Evolutionary conservation across 2,888 invertebrate genomes (phyloP), one percentile per base, ranked within the genome.

Genomic region (Schrankia costaestrigalis): DNA sequence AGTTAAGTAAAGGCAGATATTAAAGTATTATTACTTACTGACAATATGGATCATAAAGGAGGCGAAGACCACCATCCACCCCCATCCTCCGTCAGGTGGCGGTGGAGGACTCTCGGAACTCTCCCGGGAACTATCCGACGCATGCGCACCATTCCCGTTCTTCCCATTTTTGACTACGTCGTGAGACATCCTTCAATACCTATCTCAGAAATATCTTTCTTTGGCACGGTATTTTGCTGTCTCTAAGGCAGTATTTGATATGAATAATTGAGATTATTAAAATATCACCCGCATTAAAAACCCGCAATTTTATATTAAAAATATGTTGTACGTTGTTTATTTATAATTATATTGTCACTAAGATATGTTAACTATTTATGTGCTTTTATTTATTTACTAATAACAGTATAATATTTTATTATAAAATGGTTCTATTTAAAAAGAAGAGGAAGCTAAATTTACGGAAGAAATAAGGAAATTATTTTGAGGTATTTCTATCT

Each of bases 31-130:
- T 26, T 81, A 94, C 95, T 95, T 79, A 96, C 96, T 95, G 83
- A 96, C 91, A 57, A 96, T 92, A 85, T 99, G 98, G 62, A 99
- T 96, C 93, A 98, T 94, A 84, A 99, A 98, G 4, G 97, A 97
- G 12, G 95, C 97, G 69, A 97, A 94, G 34, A 97, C 97, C 31
- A 97, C 95, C 80, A 94, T 90, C 96, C 97, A 97, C 0, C 97
- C 97, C 97, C 97, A 97, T 7, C 97, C 97, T 0, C 97, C 97
- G 69, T 97, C 97, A 0, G 95, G 96, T 2, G 95, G 94, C 10
- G 95, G 94, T 41, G 91, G 86, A 37, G 84, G 71, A 42, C 73
- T 77, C 47, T 73, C 72, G 1, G 78, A 69, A 15, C 72, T 67
- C 37, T 74, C 76, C 31, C 77, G 60, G 32, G 73, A 68, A 15